These are phyloP conservation scores for Monopterus albus DNA, from an alignment of 2,113 vertebrate genomes.

Conservation along the genomic window DNA sequence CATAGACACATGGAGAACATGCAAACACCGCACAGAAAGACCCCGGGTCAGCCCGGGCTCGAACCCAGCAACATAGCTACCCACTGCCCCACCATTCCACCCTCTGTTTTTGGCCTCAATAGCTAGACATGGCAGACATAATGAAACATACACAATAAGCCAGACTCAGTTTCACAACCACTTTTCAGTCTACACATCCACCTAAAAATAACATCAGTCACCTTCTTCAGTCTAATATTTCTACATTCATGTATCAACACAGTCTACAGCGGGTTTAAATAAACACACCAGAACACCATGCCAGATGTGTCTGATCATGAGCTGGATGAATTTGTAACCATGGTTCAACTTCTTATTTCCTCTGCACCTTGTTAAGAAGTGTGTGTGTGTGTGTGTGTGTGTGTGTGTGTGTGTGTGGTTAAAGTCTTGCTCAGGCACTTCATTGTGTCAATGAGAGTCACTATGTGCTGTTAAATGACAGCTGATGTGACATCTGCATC, in stretches of 20 bases:
- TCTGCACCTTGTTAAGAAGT: slow-evolving; percentile 51
- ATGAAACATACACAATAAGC: neutral
- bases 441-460: slow-evolving; percentile 9
- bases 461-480: slow-evolving; percentile 40
- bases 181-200: neutral
- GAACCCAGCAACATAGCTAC: no score
- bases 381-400: no score
- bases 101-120: no score
- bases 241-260: neutral
- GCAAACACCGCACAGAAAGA: no score
- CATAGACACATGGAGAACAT: no score
- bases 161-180: neutral
- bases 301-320: slow-evolving; percentile 21
- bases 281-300: neutral
- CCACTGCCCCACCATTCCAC: no score
- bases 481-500: slow-evolving; percentile 50
- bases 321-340: slow-evolving; percentile 29
- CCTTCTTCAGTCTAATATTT: neutral
- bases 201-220: neutral
- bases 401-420: no score
- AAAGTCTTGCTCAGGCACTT: slow-evolving; percentile 5
- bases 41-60: no score
- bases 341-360: slow-evolving; percentile 36
- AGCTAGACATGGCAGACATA: no score
- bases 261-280: slow-evolving; percentile 7